phyloP scores from a whole-genome alignment of 2,113 vertebrate genomes.

The Chaetura pelagica region DNA sequence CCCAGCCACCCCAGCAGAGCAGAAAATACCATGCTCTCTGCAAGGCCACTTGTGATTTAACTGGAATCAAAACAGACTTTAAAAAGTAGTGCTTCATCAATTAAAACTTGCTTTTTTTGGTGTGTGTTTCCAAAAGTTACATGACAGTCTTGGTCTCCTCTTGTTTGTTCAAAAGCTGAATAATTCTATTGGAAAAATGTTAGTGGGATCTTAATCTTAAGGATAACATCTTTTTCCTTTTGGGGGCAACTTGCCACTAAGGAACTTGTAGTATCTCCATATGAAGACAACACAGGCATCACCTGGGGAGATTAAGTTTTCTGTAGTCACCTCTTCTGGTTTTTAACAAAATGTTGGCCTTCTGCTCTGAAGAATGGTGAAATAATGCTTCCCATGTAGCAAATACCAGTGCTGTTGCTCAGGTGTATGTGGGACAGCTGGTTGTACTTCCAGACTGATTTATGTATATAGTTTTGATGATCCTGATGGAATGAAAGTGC shows the following conservation, averaged over 20 bases:
- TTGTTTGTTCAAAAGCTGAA: not conserved
- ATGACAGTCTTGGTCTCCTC: accelerated
- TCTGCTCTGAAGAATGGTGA: not conserved
- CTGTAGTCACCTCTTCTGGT: not conserved
- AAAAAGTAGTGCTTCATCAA: not conserved
- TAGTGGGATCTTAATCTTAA: not conserved
- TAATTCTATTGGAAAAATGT: not conserved
- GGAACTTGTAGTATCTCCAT: not conserved
- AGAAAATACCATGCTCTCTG: conserved; percentile 26
- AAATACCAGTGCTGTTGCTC: not conserved
- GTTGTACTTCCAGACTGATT: not conserved
- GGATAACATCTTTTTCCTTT: not conserved
- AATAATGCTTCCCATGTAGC: not conserved
- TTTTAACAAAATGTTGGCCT: not conserved
- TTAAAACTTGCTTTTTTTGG: not conserved
- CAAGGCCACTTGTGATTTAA: conserved; percentile 23
- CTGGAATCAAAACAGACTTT: conserved; percentile 1
- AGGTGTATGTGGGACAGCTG: not conserved
- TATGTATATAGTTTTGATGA: not conserved
- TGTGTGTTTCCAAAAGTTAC: not conserved
- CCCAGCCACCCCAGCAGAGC: conserved; percentile 18
- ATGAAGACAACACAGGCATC: not conserved
- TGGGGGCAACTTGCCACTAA: not conserved
- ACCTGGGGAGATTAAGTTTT: not conserved
- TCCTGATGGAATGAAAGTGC: not conserved